phyloP scores from a whole-genome alignment of 1,140 invertebrate genomes.

The Bradynema listronoti region DNA sequence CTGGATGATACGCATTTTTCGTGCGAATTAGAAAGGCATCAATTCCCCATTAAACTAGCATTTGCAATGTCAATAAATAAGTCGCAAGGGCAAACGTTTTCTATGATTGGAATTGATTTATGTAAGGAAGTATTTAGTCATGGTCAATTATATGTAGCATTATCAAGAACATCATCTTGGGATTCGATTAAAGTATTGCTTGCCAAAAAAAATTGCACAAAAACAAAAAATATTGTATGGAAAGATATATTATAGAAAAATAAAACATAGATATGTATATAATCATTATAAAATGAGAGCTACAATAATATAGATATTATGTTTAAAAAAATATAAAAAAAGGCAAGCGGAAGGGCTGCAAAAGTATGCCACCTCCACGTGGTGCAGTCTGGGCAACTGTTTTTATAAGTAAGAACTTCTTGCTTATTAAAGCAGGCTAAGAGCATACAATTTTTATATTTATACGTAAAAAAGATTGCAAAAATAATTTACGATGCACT shows the following conservation, averaged over 20 bases:
- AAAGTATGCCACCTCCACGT: no score
- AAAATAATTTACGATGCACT: no score
- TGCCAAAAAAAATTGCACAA: constrained; percentile 7
- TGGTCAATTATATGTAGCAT: constrained; percentile 60
- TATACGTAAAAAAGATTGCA: no score
- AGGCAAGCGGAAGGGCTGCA: no score
- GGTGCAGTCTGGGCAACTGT: no score
- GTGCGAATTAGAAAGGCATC: constrained; percentile 49
- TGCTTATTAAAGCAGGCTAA: no score
- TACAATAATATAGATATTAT: no score
- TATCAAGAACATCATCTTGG: constrained; percentile 33
- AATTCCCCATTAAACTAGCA: constrained; percentile 61
- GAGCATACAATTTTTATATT: no score
- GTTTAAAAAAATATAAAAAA: no score
- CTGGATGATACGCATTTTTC: constrained; percentile 1
- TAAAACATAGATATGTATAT: no score
- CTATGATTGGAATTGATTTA: constrained; percentile 57
- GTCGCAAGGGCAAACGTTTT: constrained; percentile 61
- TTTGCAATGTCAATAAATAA: constrained; percentile 65
- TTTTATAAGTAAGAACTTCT: no score
- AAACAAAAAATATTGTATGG: constrained; percentile 20
- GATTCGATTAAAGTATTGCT: constrained; percentile 16
- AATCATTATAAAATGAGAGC: no score
- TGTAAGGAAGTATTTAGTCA: constrained; percentile 58
- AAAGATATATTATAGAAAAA: constrained; percentile 22